A percentile compares a stretch with the other conserved stretches of the same genome.
Conservation (phyloP, 2,888 invertebrate genomes). For the Oegoconia quadripuncta region DNA sequence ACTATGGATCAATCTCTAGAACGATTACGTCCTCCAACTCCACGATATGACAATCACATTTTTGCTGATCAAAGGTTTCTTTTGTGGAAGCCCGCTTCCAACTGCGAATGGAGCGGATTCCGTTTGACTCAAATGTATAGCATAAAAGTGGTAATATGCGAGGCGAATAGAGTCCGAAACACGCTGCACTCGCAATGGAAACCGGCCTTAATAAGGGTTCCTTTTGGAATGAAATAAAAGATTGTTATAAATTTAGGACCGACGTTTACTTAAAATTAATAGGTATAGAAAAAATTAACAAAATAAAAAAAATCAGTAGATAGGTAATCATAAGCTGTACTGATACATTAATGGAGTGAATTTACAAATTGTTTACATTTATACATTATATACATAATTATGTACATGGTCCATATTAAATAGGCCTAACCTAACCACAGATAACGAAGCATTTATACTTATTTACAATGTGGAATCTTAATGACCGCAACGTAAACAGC, state of each 20-base stretch:
- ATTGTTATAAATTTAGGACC: constrained; percentile 48
- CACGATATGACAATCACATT: too few relatives aligned
- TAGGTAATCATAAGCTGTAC: constrained; percentile 36
- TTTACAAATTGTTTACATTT: constrained; percentile 54
- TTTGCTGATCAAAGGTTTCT: too few relatives aligned
- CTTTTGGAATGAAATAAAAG: constrained; percentile 35
- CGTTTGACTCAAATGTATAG: too few relatives aligned
- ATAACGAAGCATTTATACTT: constrained; percentile 39
- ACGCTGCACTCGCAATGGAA: too few relatives aligned
- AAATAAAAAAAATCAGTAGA: constrained; percentile 45
- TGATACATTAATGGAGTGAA: constrained; percentile 47
- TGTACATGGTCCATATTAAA: constrained; percentile 34
- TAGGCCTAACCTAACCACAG: constrained; percentile 29
- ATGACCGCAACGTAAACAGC: constrained; percentile 1
- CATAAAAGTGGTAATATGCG: too few relatives aligned
- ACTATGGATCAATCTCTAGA: too few relatives aligned
- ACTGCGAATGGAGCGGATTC: too few relatives aligned
- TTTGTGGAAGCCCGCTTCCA: too few relatives aligned
- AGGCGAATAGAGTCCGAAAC: too few relatives aligned
- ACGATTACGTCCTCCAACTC: too few relatives aligned
- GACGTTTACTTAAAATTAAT: constrained; percentile 34
- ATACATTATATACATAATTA: constrained; percentile 58
- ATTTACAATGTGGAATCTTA: constrained; percentile 27
- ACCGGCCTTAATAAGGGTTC: background rate
- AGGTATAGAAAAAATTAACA: constrained; percentile 39